Percentiles rank a stretch among this genome's conserved stretches.
phyloP scores from a whole-genome alignment of 2,888 invertebrate species.

The Hirtodrosophila histrioides region DNA sequence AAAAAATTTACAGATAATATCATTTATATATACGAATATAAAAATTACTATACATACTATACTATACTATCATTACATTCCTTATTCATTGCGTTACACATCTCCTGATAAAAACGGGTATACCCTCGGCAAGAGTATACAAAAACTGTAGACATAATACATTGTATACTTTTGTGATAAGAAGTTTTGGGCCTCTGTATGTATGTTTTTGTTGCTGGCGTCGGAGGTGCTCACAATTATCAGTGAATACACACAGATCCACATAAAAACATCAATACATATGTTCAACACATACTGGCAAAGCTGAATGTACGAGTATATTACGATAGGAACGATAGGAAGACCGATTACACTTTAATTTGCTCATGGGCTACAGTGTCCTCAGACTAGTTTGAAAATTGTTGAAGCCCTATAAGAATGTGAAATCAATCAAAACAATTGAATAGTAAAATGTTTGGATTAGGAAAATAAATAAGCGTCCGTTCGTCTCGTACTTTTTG shows the following conservation, averaged over 20 bases:
- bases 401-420: too few relatives aligned
- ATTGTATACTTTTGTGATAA: slow-evolving; percentile 37
- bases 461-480: too few relatives aligned
- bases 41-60: too few relatives aligned
- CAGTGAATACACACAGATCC: slow-evolving; percentile 22
- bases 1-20: too few relatives aligned
- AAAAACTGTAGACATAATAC: neutral
- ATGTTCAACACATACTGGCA: slow-evolving; percentile 1
- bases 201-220: slow-evolving; percentile 10
- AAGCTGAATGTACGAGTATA: slow-evolving; percentile 31
- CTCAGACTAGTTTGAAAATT: neutral
- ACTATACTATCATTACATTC: too few relatives aligned
- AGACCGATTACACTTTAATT: slow-evolving; percentile 66
- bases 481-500: too few relatives aligned
- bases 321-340: slow-evolving; percentile 63
- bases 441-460: too few relatives aligned
- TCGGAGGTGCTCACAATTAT: slow-evolving; percentile 29
- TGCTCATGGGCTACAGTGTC: slow-evolving; percentile 52
- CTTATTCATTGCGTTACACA: neutral
- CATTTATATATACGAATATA: too few relatives aligned
- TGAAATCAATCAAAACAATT: too few relatives aligned
- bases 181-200: slow-evolving; percentile 39
- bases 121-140: slow-evolving; percentile 2
- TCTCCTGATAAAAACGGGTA: neutral
- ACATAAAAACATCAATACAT: neutral